Percentiles rank a stretch among this genome's conserved stretches.
Conservation (phyloP, 2,113 vertebrate genomes). For the Serilophus lunatus region DNA sequence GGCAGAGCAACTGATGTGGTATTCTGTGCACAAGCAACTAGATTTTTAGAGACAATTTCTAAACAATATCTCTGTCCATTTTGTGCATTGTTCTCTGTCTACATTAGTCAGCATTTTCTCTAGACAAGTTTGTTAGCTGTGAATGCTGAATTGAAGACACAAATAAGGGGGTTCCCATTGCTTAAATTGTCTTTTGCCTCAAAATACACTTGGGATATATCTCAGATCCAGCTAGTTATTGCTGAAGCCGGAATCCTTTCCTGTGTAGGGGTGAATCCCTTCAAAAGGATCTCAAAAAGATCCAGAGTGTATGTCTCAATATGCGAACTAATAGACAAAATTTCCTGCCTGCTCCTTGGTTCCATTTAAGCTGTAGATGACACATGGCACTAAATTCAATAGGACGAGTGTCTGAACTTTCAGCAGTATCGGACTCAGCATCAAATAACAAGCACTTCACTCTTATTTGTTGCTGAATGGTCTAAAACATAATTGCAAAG, state of each 20-base stretch:
- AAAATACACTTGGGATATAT: not conserved
- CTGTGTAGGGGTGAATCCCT: not conserved
- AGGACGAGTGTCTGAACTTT: not conserved
- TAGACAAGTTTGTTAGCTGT: not conserved
- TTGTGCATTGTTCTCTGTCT: not conserved
- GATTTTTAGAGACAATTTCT: not conserved
- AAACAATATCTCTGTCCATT: not conserved
- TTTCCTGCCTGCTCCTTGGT: not conserved
- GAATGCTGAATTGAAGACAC: not conserved
- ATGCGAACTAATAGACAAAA: not conserved
- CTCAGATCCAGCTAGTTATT: not conserved
- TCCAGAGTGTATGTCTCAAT: not conserved
- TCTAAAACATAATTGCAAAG: conserved; percentile 32
- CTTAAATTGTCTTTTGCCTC: not conserved
- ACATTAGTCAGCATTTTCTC: not conserved
- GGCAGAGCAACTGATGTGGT: not conserved
- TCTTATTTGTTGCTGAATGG: conserved; percentile 33
- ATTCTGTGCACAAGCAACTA: not conserved
- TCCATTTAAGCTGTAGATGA: not conserved
- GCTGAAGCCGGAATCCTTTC: not conserved
- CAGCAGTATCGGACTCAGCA: not conserved
- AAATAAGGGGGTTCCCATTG: not conserved
- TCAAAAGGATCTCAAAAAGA: not conserved
- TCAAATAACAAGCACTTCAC: not conserved
- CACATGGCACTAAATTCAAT: not conserved